Base-by-base conservation (phyloP, 1,140 invertebrate species). In the Drosophila rhopaloa region DNA sequence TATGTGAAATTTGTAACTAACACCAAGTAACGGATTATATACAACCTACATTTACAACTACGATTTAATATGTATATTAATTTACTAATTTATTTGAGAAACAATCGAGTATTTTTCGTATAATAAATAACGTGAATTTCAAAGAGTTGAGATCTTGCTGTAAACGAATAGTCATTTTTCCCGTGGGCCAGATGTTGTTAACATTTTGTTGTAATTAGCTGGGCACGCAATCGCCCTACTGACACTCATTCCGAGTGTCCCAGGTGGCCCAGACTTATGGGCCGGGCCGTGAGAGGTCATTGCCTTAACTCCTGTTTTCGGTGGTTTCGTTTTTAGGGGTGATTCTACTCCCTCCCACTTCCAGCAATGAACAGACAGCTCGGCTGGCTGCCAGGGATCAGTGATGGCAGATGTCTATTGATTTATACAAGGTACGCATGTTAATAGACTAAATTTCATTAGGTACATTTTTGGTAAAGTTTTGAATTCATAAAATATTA, bases 11-110 rank as follows among this genome's bases (percentile, higher is more conserved):
- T 71, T 88, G 84, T 88, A 84, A 88, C 84, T 88, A 89, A 88
- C 85, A 90, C 85, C 84, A 88, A 88, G 80, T 75, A 72, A 67
- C 50, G 44, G 54, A 81, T 74, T 81, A 77, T 81, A 74, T 76
- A 83, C 65, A 65, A 63, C 40, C 47, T 57, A 73, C 14, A 74
- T 71, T 76, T 76, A 78, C 63, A 66, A 70, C 29, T 71, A 70
- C 51, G 10, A 68, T 66, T 53, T 44, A 71, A 67, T 58, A 58
- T 71, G 67, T 50, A 58, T 57, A 57, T 71, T 79, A 75, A 85
- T 75, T 76, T 79, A 79, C 79, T 88, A 89, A 88, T 79, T 86
- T 83, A 86, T 86, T 79, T 88, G 66, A 88, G 60, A 70, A 81
- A 62, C 61, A 63, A 63, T 59, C 66, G 76, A 86, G 80, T 88